Evolutionary conservation across 2,113 vertebrate species (phyloP), one percentile per base, ranked within the genome.

Genomic region (Misgurnus mizolepis): DNA sequence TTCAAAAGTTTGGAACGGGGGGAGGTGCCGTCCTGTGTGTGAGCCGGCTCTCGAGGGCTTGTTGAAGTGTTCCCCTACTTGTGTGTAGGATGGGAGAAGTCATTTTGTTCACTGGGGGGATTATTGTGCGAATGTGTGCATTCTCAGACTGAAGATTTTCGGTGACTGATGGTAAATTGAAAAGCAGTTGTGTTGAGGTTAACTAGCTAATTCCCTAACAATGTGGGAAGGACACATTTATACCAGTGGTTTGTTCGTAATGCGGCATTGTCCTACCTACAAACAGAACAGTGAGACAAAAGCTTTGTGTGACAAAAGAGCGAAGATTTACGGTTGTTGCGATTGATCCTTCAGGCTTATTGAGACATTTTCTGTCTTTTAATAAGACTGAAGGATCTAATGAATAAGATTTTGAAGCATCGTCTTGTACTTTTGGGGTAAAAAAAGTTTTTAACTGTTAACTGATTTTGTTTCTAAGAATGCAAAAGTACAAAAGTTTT

Each of bases 131-230:
- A 62, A 80, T 75, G 74, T 71, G 72, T 50, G 49, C 62, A 49
- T 65, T 72, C 77, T 66, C 64, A 78, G 87, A 87, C 88, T 83
- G 85, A 86, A 64, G 78, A 64, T 67, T 91, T 90, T 91, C 88
- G 88, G 86, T 87, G 88, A 83, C 84, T 91, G 90, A 92, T 92
- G 90, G 85, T 85, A 81, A 62, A 61, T 84, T 92, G 89, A 93
- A 93, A 90, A 90, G 90, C 91, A 88, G 90, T 90, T 90, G 88
- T 92, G 90, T 85, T 87, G 88, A 86, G 87, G 89, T 89, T 84
- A 88, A 90, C 89, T 86, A 85, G 90, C 85, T 93, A 93, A 94
- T 93, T 91, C 89, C 75, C 84, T 56, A 18, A 89, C 88, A 90
- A 91, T 71, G 81, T 78, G 78, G 79, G 86, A 85, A 89, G 87